These are phyloP conservation scores for Argyresthia goedartella DNA, from an alignment of 2,888 invertebrate species.

Conservation along the genomic window DNA sequence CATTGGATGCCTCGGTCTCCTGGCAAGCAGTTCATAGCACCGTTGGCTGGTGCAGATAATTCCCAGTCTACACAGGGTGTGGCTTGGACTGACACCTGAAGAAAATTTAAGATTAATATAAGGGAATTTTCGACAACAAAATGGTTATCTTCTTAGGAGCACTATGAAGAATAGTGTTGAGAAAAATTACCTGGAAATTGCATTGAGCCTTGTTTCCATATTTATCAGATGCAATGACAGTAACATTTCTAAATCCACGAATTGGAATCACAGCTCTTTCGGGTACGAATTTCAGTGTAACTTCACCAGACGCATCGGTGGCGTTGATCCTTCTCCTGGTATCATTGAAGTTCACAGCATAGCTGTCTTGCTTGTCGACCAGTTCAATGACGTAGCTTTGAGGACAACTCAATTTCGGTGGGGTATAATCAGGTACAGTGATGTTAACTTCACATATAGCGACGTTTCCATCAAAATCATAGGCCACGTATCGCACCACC, in stretches of 20 bases:
- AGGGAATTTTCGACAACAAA: neutral
- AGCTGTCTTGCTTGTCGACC: conserved; percentile 90
- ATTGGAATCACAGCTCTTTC: conserved; percentile 88
- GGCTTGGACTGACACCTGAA: conserved; percentile 87
- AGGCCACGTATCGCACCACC: conserved; percentile 95
- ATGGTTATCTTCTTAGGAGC: neutral
- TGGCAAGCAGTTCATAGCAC: conserved; percentile 87
- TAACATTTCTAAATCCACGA: conserved; percentile 92
- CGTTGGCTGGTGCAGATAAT: conserved; percentile 88
- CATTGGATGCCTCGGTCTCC: conserved; percentile 88
- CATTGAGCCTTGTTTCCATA: conserved; percentile 91
- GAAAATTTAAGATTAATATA: conserved; percentile 7
- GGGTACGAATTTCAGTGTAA: conserved; percentile 84
- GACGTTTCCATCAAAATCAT: conserved; percentile 97
- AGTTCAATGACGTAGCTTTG: conserved; percentile 95
- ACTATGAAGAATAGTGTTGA: no score
- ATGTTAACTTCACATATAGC: conserved; percentile 98
- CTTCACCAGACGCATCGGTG: conserved; percentile 90
- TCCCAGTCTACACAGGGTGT: conserved; percentile 97
- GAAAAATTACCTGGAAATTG: conserved; percentile 82
- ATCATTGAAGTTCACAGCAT: conserved; percentile 92
- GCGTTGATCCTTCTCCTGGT: conserved; percentile 87
- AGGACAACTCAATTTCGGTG: conserved; percentile 90
- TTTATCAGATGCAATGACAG: conserved; percentile 89
- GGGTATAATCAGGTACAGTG: conserved; percentile 93